Evolutionary conservation across 1,140 invertebrate genomes (phyloP).

Genomic region (Frieseomelitta varia): DNA sequence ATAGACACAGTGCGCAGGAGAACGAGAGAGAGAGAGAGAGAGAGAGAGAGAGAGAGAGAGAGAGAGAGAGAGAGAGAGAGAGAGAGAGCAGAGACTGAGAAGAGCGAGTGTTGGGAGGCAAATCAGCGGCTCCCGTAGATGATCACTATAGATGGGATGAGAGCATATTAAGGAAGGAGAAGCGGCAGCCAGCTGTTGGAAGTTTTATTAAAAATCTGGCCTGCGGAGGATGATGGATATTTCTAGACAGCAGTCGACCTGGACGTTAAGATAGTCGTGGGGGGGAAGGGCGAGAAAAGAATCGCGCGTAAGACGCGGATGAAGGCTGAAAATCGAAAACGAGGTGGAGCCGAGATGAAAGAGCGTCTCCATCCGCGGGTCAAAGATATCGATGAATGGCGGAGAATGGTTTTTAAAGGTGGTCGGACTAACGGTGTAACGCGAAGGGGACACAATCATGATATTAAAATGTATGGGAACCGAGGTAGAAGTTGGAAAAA

Average conservation of each 20-base stretch:
- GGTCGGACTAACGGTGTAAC: conserved; percentile 2
- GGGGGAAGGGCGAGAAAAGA: neutral
- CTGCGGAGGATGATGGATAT: conserved; percentile 68
- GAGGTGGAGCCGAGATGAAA: conserved; percentile 4
- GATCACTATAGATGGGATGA: conserved; percentile 70
- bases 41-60: neutral
- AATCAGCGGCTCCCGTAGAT: conserved; percentile 68
- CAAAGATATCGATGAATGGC: neutral
- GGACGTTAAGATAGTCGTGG: conserved; percentile 10
- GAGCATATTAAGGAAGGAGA: conserved; percentile 64
- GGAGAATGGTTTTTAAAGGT: neutral
- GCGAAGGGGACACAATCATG: neutral
- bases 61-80: neutral
- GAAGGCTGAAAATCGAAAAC: neutral
- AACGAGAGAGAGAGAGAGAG: neutral
- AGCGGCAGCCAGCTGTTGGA: conserved; percentile 56
- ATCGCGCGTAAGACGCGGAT: neutral
- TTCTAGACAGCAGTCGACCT: conserved; percentile 45
- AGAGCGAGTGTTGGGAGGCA: conserved; percentile 47
- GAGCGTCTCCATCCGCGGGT: neutral
- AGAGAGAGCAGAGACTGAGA: conserved; percentile 4
- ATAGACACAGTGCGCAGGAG: neutral
- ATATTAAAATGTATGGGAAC: conserved; percentile 8
- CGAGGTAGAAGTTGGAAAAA: too few relatives aligned
- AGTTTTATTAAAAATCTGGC: conserved; percentile 71